Evolutionary conservation across 1,140 invertebrate species (phyloP), one percentile per base, ranked within the genome.

Genomic region (Microvelia longipes): DNA sequence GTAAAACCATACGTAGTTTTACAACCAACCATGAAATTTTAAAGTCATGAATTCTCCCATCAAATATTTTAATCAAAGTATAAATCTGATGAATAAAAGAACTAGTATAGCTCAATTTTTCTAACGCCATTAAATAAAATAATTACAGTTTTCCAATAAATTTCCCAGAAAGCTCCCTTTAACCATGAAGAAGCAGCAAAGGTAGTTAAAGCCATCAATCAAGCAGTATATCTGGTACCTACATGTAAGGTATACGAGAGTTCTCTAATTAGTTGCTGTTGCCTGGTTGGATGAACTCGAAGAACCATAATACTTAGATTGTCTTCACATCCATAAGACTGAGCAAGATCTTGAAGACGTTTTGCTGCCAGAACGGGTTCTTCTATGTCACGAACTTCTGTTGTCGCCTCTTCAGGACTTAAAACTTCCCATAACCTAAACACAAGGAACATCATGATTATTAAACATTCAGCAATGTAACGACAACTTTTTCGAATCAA

Each of bases 321-420:
- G 69, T 91, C 88, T 74, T 90, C 87, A 2, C 88, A 87, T 0
- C 89, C 89, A 76, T 92, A 91, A 73, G 89, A 88, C 78, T 92
- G 90, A 1, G 89, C 89, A 29, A 92, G 79, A 79, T 92, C 90
- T 77, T 92, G 88, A 28, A 93, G 79, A 61, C 89, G 81, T 77
- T 92, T 93, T 0, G 90, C 90, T 1, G 89, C 90, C 65, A 91
- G 76, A 69, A 90, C 87, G 5, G 89, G 86, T 78, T 88, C 90
- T 13, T 85, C 85, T 77, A 90, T 87, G 15, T 86, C 85, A 73
- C 86, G 83, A 1, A 89, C 86, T 80, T 92, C 90, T 11, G 86
- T 82, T 1, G 90, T 85, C 0, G 90, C 89, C 68, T 89, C 87
- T 69, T 89, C 85, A 13, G 89, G 82, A 69, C 83, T 88, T 70